Evolutionary conservation across 2,113 vertebrate genomes (phyloP).

Genomic region (Vicugna pacos): DNA sequence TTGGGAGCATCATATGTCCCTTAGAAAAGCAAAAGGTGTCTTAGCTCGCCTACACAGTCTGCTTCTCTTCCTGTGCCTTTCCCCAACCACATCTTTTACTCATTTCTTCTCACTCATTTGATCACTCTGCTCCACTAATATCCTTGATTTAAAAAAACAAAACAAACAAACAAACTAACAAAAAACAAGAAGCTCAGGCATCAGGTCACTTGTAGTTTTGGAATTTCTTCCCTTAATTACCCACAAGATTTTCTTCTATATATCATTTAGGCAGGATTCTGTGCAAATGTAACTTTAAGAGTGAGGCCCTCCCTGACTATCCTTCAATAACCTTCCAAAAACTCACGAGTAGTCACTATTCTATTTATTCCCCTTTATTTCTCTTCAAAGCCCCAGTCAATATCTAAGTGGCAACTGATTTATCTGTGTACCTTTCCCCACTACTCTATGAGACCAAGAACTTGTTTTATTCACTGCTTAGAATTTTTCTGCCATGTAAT

Average conservation of each 20-base stretch:
- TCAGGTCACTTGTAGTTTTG: neutral
- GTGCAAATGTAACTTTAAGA: neutral
- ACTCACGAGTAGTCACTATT: fast-evolving
- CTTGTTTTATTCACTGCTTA: neutral
- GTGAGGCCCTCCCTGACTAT: fast-evolving
- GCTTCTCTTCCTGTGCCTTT: neutral
- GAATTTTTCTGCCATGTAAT: neutral
- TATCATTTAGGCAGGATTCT: neutral
- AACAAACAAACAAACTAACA: neutral
- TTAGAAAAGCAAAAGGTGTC: neutral
- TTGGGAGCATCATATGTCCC: neutral
- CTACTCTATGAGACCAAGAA: neutral
- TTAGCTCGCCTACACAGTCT: neutral
- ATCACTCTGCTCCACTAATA: neutral
- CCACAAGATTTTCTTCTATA: neutral
- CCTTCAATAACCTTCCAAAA: neutral
- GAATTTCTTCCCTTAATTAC: neutral
- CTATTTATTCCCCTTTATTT: neutral
- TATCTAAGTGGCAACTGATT: neutral
- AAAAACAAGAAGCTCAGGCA: neutral
- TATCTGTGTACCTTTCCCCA: neutral
- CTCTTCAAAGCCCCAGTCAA: neutral
- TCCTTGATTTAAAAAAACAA: neutral
- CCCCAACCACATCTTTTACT: neutral
- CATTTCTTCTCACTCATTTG: neutral